A percentile compares a stretch with the other conserved stretches of the same genome.
Conservation (phyloP, 2,797 vertebrate genomes). For the Sarcophilus harrisii region DNA sequence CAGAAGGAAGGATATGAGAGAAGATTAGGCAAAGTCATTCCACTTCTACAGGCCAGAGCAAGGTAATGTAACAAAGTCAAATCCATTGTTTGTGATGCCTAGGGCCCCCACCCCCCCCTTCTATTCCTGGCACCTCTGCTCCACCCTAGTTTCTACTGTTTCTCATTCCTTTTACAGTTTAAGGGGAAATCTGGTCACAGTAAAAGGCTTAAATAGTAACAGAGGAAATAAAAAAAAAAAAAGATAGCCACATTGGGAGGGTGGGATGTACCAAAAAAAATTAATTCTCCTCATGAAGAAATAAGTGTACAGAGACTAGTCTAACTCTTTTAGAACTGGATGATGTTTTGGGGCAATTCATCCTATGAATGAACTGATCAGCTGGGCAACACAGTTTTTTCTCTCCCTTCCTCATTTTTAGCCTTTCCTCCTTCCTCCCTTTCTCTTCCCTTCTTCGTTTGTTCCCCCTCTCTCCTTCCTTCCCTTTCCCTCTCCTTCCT, state of each 20-base stretch:
- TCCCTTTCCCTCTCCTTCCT: too few species aligned
- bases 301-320: background rate
- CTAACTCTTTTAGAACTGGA: background rate
- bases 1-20: conserved; percentile 68
- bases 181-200: conserved; percentile 1
- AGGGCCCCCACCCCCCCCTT: conserved; percentile 2
- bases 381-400: too few species aligned
- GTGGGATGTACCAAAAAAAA: background rate
- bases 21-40: conserved; percentile 73
- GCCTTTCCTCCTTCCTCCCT: too few species aligned
- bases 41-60: conserved; percentile 70
- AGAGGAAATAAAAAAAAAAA: background rate
- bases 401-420: too few species aligned
- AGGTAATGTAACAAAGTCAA: conserved; percentile 71
- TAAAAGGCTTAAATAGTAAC: conserved; percentile 38
- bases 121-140: conserved; percentile 10
- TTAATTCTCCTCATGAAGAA: background rate
- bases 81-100: conserved; percentile 36
- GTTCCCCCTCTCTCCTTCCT: too few species aligned
- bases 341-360: background rate
- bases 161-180: background rate
- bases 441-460: too few species aligned
- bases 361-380: background rate
- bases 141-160: background rate
- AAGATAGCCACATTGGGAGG: too few species aligned